These are phyloP conservation scores for Chelonus formosanus DNA, from an alignment of 2,888 invertebrate genomes.

Conservation along the genomic window DNA sequence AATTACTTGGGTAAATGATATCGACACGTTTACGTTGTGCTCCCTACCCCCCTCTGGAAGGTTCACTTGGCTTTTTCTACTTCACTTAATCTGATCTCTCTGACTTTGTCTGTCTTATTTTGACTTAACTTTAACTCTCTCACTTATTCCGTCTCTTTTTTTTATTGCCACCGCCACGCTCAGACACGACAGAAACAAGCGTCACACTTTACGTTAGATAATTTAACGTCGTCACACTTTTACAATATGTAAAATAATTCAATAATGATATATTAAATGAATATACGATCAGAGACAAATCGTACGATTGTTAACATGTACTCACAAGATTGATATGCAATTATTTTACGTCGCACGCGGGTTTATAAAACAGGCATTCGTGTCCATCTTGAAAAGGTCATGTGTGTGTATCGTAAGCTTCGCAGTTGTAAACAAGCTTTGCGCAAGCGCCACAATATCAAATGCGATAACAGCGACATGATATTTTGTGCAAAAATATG, in stretches of 20 bases:
- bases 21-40: no score
- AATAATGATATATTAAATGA: neutral
- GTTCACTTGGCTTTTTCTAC: no score
- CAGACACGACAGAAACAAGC: constrained; percentile 14
- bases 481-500: neutral
- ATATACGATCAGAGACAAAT: constrained; percentile 2
- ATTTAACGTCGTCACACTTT: constrained; percentile 5
- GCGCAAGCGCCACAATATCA: constrained; percentile 58
- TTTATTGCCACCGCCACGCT: constrained; percentile 21
- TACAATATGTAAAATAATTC: neutral
- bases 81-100: no score
- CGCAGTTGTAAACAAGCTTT: constrained; percentile 65
- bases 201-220: constrained; percentile 18
- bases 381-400: constrained; percentile 66
- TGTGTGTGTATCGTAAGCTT: constrained; percentile 61
- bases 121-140: constrained; percentile 27
- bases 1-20: no score
- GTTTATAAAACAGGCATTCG: constrained; percentile 55
- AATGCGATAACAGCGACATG: neutral
- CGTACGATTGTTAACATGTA: constrained; percentile 16
- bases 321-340: constrained; percentile 32
- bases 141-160: constrained; percentile 23
- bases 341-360: constrained; percentile 48
- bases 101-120: neutral
- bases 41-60: no score